A percentile compares a stretch with the other conserved stretches of the same genome.
Evolutionary conservation across 2,113 vertebrate species (phyloP).

Genomic region (Progne subis): DNA sequence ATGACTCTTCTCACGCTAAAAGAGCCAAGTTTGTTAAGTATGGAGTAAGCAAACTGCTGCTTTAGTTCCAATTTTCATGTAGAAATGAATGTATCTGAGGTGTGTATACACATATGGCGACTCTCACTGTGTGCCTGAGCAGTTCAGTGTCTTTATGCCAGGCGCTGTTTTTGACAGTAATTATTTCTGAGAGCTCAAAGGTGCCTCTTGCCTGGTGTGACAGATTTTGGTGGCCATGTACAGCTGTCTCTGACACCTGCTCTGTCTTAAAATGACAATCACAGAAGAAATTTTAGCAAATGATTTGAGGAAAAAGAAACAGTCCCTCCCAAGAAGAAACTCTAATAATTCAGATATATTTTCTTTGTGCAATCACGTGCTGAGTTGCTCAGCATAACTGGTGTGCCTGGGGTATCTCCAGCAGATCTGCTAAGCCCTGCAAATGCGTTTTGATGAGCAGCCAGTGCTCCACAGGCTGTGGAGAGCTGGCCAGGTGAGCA

Average conservation of each 20-base stretch:
- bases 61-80: neutral
- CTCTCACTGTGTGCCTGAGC: fast-evolving
- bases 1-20: neutral
- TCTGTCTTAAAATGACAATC: neutral
- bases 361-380: neutral
- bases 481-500: neutral
- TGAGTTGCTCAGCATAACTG: neutral
- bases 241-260: neutral
- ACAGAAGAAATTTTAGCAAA: neutral
- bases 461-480: neutral
- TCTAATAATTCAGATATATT: neutral
- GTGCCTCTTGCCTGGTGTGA: neutral
- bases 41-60: neutral
- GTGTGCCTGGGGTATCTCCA: neutral
- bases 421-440: neutral
- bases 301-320: neutral
- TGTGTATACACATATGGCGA: neutral
- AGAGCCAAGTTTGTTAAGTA: neutral
- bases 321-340: neutral
- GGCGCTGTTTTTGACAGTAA: neutral
- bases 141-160: neutral
- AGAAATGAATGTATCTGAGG: neutral
- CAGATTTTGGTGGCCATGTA: neutral
- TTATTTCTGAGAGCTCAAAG: conserved; percentile 10
- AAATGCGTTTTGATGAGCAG: neutral